Evolutionary conservation across 2,113 vertebrate genomes (phyloP).

Genomic region (Tetrax tetrax): DNA sequence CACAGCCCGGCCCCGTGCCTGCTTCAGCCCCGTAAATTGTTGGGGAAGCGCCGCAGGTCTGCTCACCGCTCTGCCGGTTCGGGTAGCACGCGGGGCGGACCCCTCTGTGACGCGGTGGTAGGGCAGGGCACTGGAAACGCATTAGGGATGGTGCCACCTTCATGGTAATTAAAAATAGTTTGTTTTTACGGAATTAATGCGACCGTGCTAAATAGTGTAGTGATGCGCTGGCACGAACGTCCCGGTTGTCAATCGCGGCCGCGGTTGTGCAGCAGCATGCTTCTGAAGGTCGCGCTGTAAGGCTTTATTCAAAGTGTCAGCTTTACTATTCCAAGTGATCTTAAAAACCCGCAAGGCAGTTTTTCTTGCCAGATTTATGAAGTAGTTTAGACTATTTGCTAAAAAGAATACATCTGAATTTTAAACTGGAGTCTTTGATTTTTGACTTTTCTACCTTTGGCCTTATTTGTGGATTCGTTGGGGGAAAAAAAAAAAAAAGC

Average conservation of each 20-base stretch:
- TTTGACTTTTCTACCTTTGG: neutral
- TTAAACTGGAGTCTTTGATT: neutral
- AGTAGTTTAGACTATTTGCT: neutral
- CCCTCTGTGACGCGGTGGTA: accelerated
- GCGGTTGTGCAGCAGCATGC: neutral
- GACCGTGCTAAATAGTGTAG: neutral
- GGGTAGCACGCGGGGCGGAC: accelerated
- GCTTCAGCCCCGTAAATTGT: neutral
- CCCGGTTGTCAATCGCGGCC: neutral
- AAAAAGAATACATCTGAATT: neutral
- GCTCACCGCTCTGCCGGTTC: accelerated
- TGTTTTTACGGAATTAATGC: neutral
- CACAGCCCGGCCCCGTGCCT: neutral
- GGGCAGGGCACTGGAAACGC: neutral
- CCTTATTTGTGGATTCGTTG: neutral
- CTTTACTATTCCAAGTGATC: neutral
- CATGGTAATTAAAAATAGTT: neutral
- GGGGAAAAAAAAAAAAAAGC: neutral
- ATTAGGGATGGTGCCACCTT: neutral
- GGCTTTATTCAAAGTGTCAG: constrained; percentile 36
- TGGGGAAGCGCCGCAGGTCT: neutral
- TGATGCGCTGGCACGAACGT: neutral
- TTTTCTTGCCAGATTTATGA: neutral
- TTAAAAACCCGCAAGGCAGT: neutral
- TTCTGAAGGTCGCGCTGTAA: neutral